These are phyloP conservation scores for Diplodus sargus DNA, from an alignment of 2,797 vertebrate species.

Conservation along the genomic window DNA sequence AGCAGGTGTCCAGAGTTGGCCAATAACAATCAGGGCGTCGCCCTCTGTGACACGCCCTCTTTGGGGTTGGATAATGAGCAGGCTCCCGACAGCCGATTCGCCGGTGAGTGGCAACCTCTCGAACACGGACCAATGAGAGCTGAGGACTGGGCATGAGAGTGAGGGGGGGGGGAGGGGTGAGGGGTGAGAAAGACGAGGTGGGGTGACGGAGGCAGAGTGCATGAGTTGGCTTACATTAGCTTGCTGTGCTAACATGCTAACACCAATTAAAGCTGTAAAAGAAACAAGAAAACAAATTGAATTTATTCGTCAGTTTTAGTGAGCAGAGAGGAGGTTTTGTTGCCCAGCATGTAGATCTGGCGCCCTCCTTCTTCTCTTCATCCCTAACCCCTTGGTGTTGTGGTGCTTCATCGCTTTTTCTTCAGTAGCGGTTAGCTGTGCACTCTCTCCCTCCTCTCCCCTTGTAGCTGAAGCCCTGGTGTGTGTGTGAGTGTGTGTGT, in stretches of 20 bases:
- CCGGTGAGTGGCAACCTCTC: slow-evolving; percentile 98
- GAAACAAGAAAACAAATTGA: not conserved
- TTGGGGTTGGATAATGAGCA: slow-evolving; percentile 99
- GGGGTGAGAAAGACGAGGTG: slow-evolving; percentile 12
- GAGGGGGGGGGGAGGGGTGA: slow-evolving; percentile 33
- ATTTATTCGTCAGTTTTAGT: not conserved
- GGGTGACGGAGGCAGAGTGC: slow-evolving; percentile 33
- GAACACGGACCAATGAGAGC: slow-evolving; percentile 90
- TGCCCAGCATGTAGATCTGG: slow-evolving; percentile 66
- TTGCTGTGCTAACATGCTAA: slow-evolving; percentile 31
- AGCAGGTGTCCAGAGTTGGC: slow-evolving; percentile 96
- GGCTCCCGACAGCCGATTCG: slow-evolving; percentile 96
- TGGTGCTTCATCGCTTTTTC: slow-evolving; percentile 67
- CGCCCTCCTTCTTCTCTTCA: slow-evolving; percentile 69
- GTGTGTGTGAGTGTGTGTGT: slow-evolving; percentile 47
- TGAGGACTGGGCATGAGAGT: slow-evolving; percentile 62
- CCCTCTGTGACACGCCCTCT: slow-evolving; percentile 91
- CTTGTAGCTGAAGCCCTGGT: slow-evolving; percentile 61
- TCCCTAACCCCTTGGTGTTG: slow-evolving; percentile 65
- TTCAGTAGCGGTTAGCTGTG: slow-evolving; percentile 56
- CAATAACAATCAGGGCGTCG: slow-evolving; percentile 99
- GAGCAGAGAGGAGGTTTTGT: slow-evolving; percentile 32
- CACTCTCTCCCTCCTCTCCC: slow-evolving; percentile 61
- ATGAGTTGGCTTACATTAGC: slow-evolving; percentile 47
- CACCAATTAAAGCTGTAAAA: slow-evolving; percentile 4